Base-by-base conservation (phyloP, 2,888 invertebrate species). In the Plagodis dolabraria region DNA sequence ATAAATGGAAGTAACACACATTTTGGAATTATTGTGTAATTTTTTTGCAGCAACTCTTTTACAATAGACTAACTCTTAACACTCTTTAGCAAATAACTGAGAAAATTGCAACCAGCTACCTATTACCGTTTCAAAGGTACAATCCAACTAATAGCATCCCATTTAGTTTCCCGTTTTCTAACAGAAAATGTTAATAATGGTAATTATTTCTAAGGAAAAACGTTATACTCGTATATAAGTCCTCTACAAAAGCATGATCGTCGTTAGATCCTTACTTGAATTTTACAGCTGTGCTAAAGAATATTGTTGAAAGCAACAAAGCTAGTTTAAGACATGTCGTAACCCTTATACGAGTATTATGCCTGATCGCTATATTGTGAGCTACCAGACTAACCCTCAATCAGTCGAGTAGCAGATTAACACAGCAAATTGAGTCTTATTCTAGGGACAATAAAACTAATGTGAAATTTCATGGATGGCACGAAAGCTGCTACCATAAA, bases 291-390 rank as follows among this genome's bases (percentile, higher is more conserved):
- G 46, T 52, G 63, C 62, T 58, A 57, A 67, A 63, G 67, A 63
- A 62, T 61, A 65, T 65, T 60, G 64, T 60, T 61, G 65, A 65
- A 63, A 57, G 65, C 65, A 64, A 67, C 69, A 69, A 65, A 69
- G 64, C 65, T 65, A 69, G 67, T 63, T 69, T 67, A 69, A 61
- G 67, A 65, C 60, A 64, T 64, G 67, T 69, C 69, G 69, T 69
- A 67, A 69, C 58, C 60, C 63, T 48, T 64, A 55, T 58, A 22
- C 22, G 22, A 22, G 22, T 22, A 22, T 22, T 22, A 67, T 62
- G 65, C 65, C 62, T 64, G 65, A 69, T 67, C 66, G 62, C 64
- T 63, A 57, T 63, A 65, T 61, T 61, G 56, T 55, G 53, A 56
- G 57, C 54, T 57, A 47, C 48, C 34, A 53, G 38, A 54, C 42